These are phyloP conservation scores for Bombus polaris DNA, from an alignment of 1,140 invertebrate genomes.

Conservation along the genomic window DNA sequence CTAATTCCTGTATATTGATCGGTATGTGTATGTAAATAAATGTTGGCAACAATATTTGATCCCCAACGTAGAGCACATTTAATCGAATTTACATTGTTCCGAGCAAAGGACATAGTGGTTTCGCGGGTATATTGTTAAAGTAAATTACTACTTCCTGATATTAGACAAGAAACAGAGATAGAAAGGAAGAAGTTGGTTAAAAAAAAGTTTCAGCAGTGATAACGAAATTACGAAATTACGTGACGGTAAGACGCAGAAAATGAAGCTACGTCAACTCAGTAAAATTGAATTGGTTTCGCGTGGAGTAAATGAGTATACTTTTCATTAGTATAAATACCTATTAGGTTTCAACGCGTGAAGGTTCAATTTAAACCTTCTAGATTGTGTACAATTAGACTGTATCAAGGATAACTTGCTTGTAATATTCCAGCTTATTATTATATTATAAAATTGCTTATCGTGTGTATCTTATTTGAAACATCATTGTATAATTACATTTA, in stretches of 20 bases:
- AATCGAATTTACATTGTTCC: constrained; percentile 52
- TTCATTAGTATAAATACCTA: no score
- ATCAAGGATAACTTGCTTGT: no score
- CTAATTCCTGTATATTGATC: constrained; percentile 52
- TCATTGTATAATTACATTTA: no score
- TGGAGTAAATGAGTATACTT: neutral
- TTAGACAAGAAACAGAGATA: constrained; percentile 25
- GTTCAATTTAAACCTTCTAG: no score
- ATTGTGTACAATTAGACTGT: no score
- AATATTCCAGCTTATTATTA: no score
- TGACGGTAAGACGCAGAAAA: neutral
- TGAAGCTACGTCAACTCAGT: neutral
- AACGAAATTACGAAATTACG: neutral
- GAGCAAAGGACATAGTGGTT: constrained; percentile 39
- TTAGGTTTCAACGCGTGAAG: neutral
- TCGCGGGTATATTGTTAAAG: constrained; percentile 27
- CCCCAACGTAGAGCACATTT: constrained; percentile 26
- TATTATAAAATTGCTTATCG: no score
- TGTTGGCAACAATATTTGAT: constrained; percentile 46
- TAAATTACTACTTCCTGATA: constrained; percentile 44
- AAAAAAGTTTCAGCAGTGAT: neutral
- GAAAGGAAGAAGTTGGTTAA: neutral
- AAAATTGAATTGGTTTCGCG: neutral
- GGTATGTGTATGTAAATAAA: constrained; percentile 54
- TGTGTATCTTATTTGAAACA: no score